Percentiles rank a stretch among this genome's conserved stretches.
These are phyloP conservation scores for Margaritifera margaritifera DNA, from an alignment of 2,888 invertebrate species.

Conservation along the genomic window DNA sequence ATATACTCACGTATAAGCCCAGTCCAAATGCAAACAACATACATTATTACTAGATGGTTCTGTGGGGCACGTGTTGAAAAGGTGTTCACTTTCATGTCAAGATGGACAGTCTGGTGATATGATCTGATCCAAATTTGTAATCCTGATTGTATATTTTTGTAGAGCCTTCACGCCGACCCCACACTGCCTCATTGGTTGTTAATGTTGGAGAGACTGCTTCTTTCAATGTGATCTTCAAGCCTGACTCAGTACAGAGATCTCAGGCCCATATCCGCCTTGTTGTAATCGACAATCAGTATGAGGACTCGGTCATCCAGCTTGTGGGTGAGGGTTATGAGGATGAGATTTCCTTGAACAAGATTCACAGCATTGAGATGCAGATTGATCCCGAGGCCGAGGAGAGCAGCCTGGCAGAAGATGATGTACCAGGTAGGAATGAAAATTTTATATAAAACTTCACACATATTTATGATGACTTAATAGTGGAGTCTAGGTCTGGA, in stretches of 20 bases:
- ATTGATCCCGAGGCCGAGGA: constrained; percentile 64
- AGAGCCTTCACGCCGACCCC: constrained; percentile 44
- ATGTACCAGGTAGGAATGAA: constrained; percentile 60
- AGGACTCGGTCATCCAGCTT: constrained; percentile 74
- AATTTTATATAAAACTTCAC: background rate
- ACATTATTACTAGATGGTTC: too few species aligned
- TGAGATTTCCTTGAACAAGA: constrained; percentile 74
- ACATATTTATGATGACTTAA: background rate
- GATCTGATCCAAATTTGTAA: background rate
- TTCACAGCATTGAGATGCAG: constrained; percentile 65
- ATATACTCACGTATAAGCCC: too few species aligned
- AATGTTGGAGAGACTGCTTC: constrained; percentile 64
- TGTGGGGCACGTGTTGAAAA: too few species aligned
- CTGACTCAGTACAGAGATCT: constrained; percentile 62
- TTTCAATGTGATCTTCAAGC: constrained; percentile 66
- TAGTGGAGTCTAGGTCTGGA: background rate
- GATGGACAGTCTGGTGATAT: too few species aligned
- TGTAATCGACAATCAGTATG: constrained; percentile 77
- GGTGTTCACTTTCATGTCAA: too few species aligned
- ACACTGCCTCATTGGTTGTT: constrained; percentile 70
- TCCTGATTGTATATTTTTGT: background rate
- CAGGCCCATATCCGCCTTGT: constrained; percentile 73
- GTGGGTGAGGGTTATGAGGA: constrained; percentile 75
- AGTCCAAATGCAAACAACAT: too few species aligned
- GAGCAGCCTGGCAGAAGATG: constrained; percentile 70